phyloP scores from a whole-genome alignment of 2,888 invertebrate species.

The Incurvaria masculella region DNA sequence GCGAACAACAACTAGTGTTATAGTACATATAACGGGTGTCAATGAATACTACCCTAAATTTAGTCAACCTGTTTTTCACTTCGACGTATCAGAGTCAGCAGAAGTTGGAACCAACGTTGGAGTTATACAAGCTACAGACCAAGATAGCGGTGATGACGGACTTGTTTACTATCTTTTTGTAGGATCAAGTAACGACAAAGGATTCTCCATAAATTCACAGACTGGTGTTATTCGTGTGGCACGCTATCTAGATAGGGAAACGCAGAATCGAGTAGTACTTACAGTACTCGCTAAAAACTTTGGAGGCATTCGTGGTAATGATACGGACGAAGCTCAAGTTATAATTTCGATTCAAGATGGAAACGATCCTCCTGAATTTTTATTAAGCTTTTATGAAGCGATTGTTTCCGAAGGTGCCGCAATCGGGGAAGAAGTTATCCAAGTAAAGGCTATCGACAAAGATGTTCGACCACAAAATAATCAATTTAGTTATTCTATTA shows the following conservation, averaged over 20 bases:
- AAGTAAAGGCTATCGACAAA: slow-evolving; percentile 85
- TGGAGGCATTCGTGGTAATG: slow-evolving; percentile 91
- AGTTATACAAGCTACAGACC: slow-evolving; percentile 82
- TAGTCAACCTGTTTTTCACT: slow-evolving; percentile 85
- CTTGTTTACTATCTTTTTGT: slow-evolving; percentile 89
- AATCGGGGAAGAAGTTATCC: slow-evolving; percentile 69
- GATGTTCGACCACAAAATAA: slow-evolving; percentile 90
- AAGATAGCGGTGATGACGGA: slow-evolving; percentile 85
- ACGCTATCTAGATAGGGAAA: slow-evolving; percentile 78
- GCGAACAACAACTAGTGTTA: slow-evolving; percentile 69
- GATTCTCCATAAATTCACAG: slow-evolving; percentile 81
- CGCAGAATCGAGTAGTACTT: slow-evolving; percentile 83
- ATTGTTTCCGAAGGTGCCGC: slow-evolving; percentile 77
- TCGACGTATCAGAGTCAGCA: slow-evolving; percentile 90
- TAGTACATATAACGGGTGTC: slow-evolving; percentile 76
- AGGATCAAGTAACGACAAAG: slow-evolving; percentile 88
- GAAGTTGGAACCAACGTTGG: slow-evolving; percentile 84
- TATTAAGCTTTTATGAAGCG: slow-evolving; percentile 73
- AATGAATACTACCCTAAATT: slow-evolving; percentile 90
- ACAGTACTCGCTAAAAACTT: slow-evolving; percentile 94
- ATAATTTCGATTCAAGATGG: slow-evolving; percentile 93
- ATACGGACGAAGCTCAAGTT: slow-evolving; percentile 93
- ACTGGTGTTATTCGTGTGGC: slow-evolving; percentile 84
- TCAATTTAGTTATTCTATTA: slow-evolving; percentile 87
- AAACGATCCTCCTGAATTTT: slow-evolving; percentile 93